Evolutionary conservation across 2,113 vertebrate genomes (phyloP).

Genomic region (Eira barbara): DNA sequence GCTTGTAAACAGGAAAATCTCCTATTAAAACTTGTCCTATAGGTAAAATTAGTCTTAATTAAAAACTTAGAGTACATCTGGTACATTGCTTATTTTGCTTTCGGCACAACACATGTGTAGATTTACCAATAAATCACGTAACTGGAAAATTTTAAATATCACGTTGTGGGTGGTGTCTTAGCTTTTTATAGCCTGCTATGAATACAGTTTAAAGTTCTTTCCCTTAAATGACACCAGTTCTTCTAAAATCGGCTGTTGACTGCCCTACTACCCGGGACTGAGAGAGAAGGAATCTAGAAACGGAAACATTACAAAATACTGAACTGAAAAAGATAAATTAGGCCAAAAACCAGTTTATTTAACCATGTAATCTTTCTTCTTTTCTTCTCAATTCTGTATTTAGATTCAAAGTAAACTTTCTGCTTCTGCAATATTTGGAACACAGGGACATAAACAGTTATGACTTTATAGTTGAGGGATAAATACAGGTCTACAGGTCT

Average conservation of each 20-base stretch:
- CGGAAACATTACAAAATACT: constrained; percentile 4
- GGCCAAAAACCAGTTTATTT: constrained; percentile 17
- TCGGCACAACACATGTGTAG: not conserved
- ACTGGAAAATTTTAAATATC: constrained; percentile 51
- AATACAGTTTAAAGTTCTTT: constrained; percentile 41
- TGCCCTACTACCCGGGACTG: not conserved
- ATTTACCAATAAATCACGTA: constrained; percentile 45
- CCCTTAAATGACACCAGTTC: not conserved
- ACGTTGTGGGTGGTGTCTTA: constrained; percentile 35
- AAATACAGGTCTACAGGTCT: not conserved
- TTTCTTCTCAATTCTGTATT: constrained; percentile 43
- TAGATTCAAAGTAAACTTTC: constrained; percentile 53
- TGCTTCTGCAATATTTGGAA: constrained; percentile 52
- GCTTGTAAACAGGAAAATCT: not conserved
- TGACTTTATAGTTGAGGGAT: not conserved
- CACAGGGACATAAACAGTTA: not conserved
- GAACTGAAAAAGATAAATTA: constrained; percentile 30
- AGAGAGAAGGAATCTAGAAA: constrained; percentile 18
- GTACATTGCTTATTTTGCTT: not conserved
- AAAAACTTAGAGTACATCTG: constrained; percentile 50
- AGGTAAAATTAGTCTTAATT: constrained; percentile 62
- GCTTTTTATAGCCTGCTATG: constrained; percentile 15
- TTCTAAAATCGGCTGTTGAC: constrained; percentile 60
- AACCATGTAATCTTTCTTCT: not conserved
- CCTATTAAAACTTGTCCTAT: constrained; percentile 44